phyloP scores from a whole-genome alignment of 2,888 invertebrate genomes.

The Phasia obesa region DNA sequence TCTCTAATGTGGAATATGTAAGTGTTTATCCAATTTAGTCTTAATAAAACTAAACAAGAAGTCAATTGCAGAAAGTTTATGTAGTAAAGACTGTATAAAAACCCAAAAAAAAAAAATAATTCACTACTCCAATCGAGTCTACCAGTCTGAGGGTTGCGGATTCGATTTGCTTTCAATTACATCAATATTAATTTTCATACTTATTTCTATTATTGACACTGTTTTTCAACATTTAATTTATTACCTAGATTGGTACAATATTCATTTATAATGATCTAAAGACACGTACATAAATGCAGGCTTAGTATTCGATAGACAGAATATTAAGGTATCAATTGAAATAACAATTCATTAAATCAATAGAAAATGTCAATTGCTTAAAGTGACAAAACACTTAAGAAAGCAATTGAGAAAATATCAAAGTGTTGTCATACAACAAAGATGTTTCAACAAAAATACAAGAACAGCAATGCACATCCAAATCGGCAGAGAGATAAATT shows the following conservation, averaged over 20 bases:
- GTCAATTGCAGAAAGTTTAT: too few species aligned
- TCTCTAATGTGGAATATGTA: too few species aligned
- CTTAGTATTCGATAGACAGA: background rate
- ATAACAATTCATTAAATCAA: conserved; percentile 69
- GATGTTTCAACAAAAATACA: background rate
- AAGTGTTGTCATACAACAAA: conserved; percentile 30
- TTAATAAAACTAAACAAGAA: too few species aligned
- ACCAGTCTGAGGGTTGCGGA: too few species aligned
- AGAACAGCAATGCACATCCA: conserved; percentile 10
- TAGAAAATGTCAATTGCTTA: conserved; percentile 68
- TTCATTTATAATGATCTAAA: conserved; percentile 34
- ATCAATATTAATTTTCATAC: background rate
- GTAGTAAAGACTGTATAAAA: too few species aligned
- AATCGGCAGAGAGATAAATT: conserved; percentile 2
- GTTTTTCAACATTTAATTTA: conserved; percentile 23
- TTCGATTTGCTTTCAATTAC: too few species aligned
- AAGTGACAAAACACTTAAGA: conserved; percentile 70
- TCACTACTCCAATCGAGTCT: too few species aligned
- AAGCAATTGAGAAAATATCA: conserved; percentile 43
- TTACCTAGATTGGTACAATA: conserved; percentile 37
- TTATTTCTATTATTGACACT: background rate
- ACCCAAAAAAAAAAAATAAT: too few species aligned
- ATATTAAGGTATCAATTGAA: conserved; percentile 57
- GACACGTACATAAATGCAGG: conserved; percentile 29
- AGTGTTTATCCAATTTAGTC: too few species aligned